These are phyloP conservation scores for Falco columbarius DNA, from an alignment of 2,797 vertebrate species.

Conservation along the genomic window DNA sequence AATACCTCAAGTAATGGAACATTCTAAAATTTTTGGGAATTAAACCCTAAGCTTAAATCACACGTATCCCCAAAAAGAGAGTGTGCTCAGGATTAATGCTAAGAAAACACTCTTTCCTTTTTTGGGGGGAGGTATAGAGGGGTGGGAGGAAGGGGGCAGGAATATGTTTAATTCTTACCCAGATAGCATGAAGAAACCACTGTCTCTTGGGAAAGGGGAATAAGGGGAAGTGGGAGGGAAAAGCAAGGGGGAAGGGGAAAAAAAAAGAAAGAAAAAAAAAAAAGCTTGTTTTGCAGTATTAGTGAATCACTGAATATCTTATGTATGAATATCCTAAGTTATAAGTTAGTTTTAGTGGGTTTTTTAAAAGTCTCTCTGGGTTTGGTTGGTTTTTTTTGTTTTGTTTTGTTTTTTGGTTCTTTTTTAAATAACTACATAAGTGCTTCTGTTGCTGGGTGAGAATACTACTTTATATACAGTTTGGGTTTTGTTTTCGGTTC, in stretches of 20 bases:
- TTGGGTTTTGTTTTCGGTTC: slow-evolving; percentile 40
- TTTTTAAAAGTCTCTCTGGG: slow-evolving; percentile 60
- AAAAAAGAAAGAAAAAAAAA: not conserved
- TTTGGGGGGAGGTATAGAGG: not conserved
- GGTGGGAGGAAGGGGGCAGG: slow-evolving; percentile 9
- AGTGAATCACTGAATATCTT: slow-evolving; percentile 80
- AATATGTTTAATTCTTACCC: slow-evolving; percentile 59
- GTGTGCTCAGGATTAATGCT: slow-evolving; percentile 69
- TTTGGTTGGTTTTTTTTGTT: not conserved
- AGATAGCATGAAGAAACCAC: slow-evolving; percentile 77
- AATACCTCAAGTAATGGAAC: slow-evolving; percentile 74
- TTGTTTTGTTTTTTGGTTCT: not conserved
- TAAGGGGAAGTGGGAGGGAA: slow-evolving; percentile 1
- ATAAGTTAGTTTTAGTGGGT: slow-evolving; percentile 75
- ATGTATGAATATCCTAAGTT: slow-evolving; percentile 75
- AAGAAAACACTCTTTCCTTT: slow-evolving; percentile 42
- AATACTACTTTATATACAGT: slow-evolving; percentile 75
- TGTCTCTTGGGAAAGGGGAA: slow-evolving; percentile 52
- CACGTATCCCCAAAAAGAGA: slow-evolving; percentile 27
- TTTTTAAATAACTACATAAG: slow-evolving; percentile 71
- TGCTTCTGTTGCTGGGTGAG: slow-evolving; percentile 82
- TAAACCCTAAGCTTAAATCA: slow-evolving; percentile 11
- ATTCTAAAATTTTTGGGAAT: slow-evolving; percentile 34
- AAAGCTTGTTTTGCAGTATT: slow-evolving; percentile 78
- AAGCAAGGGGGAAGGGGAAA: not conserved